phyloP scores from a whole-genome alignment of 2,113 vertebrate genomes.

The Morphnarchus princeps region DNA sequence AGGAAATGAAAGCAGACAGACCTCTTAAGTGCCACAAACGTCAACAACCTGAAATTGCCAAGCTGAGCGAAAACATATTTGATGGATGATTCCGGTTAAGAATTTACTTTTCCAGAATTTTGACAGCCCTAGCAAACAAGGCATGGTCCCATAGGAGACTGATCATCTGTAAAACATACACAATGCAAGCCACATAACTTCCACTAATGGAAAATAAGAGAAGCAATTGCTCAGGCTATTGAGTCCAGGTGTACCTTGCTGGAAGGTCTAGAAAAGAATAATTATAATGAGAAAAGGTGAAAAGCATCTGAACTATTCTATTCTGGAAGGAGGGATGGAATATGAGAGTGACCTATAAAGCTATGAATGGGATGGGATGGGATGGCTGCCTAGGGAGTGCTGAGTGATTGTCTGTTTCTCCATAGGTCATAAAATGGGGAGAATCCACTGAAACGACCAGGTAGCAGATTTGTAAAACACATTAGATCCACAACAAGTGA shows the following conservation, averaged over 20 bases:
- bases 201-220: not conserved
- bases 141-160: not conserved
- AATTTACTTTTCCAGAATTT: not conserved
- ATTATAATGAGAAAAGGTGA: not conserved
- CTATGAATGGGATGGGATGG: not conserved
- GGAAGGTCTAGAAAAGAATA: not conserved
- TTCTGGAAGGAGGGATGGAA: not conserved
- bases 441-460: not conserved
- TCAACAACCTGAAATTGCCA: not conserved
- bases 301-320: not conserved
- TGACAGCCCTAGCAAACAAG: not conserved
- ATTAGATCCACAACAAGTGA: not conserved
- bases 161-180: not conserved
- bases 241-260: not conserved
- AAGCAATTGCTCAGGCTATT: not conserved
- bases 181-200: not conserved
- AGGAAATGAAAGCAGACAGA: not conserved
- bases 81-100: not conserved
- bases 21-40: not conserved
- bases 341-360: not conserved
- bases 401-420: not conserved
- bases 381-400: rapidly evolving
- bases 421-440: not conserved
- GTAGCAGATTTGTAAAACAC: not conserved
- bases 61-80: not conserved